A percentile compares a stretch with the other conserved stretches of the same genome.
phyloP scores from a whole-genome alignment of 2,113 vertebrate species.

The Epinephelus fuscoguttatus region DNA sequence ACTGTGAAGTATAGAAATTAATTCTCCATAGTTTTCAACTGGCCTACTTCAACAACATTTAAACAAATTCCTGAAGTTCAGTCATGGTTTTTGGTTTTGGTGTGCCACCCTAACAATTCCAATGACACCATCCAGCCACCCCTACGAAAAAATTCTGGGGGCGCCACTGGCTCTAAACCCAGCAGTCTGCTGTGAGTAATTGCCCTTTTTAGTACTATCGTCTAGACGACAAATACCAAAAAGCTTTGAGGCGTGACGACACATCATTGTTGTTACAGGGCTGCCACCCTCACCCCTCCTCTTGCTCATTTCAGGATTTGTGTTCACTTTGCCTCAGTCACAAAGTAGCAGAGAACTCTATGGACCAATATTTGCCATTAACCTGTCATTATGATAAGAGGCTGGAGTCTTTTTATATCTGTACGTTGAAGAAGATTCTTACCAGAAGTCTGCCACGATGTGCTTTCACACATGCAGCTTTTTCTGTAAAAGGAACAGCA shows the following conservation, averaged over 20 bases:
- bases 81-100: no score
- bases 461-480: background rate
- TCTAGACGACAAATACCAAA: slow-evolving; percentile 74
- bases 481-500: background rate
- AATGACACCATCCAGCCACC: no score
- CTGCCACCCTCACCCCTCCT: background rate
- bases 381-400: slow-evolving; percentile 8
- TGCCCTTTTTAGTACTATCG: slow-evolving; percentile 61
- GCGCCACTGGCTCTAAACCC: slow-evolving; percentile 9
- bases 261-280: slow-evolving; percentile 55
- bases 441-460: background rate
- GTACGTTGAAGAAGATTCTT: background rate
- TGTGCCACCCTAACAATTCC: no score
- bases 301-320: slow-evolving; percentile 24
- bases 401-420: background rate
- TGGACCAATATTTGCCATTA: background rate
- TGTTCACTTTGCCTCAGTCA: slow-evolving; percentile 11
- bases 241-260: slow-evolving; percentile 60
- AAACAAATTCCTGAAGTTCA: no score
- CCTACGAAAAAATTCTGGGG: no score
- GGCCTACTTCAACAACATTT: no score
- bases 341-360: background rate
- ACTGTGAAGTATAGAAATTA: no score
- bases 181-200: slow-evolving; percentile 63
- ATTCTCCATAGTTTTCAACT: no score